phyloP scores from a whole-genome alignment of 1,140 invertebrate species.

The Drosophila lowei region DNA sequence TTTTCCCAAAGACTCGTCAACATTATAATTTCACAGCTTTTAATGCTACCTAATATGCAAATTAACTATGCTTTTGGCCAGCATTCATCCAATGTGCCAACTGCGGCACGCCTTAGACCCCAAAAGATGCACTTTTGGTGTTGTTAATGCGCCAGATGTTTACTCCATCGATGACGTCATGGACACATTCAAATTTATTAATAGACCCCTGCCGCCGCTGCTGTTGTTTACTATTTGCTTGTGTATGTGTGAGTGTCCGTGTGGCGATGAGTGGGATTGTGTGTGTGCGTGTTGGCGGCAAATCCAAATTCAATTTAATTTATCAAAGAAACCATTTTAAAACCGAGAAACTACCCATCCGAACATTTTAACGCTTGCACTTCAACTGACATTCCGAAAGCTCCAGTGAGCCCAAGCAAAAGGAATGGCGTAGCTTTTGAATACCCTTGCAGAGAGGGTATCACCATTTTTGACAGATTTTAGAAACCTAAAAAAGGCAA shows the following conservation, averaged over 20 bases:
- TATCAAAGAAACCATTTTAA: background rate
- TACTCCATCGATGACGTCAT: slow-evolving; percentile 71
- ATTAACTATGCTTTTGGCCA: slow-evolving; percentile 20
- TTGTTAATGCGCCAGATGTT: slow-evolving; percentile 64
- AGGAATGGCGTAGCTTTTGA: slow-evolving; percentile 59
- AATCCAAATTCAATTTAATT: slow-evolving; percentile 16
- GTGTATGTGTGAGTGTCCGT: slow-evolving; percentile 16
- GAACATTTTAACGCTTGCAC: slow-evolving; percentile 26
- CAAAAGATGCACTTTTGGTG: slow-evolving; percentile 56
- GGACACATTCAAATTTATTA: slow-evolving; percentile 70
- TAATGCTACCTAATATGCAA: slow-evolving; percentile 19
- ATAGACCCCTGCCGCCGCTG: slow-evolving; percentile 44
- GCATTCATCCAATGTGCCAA: slow-evolving; percentile 4
- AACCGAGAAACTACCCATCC: slow-evolving; percentile 15
- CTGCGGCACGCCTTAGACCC: slow-evolving; percentile 18
- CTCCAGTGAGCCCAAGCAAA: slow-evolving; percentile 1
- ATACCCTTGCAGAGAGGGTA: too few relatives aligned
- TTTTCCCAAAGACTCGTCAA: background rate
- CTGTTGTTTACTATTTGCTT: slow-evolving; percentile 11
- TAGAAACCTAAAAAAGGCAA: too few relatives aligned
- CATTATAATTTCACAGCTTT: slow-evolving; percentile 2
- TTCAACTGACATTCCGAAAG: slow-evolving; percentile 39
- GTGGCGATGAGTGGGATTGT: slow-evolving; percentile 32
- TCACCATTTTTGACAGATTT: too few relatives aligned
- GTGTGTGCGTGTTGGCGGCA: slow-evolving; percentile 33